These are phyloP conservation scores for Aleiodes sp. DNA, from an alignment of 1,140 invertebrate species.

Conservation along the genomic window DNA sequence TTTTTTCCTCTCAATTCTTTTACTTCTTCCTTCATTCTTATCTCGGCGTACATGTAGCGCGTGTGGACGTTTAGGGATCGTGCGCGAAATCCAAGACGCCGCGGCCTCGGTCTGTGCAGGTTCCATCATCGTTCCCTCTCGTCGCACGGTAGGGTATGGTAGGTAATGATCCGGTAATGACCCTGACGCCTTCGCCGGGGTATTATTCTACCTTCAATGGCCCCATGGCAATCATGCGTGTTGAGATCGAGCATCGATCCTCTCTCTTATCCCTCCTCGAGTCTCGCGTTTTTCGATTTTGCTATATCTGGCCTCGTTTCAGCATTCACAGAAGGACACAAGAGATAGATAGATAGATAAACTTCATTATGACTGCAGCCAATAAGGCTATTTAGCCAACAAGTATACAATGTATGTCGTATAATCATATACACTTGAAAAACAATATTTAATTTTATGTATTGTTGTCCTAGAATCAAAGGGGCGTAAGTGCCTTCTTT, in stretches of 20 bases:
- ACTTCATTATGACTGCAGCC: no score
- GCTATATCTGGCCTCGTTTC: no score
- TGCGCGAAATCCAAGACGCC: background rate
- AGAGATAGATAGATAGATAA: no score
- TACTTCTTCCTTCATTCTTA: background rate
- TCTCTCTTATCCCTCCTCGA: no score
- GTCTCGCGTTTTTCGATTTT: no score
- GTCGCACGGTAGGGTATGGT: conserved; percentile 62
- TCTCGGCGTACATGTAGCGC: conserved; percentile 21
- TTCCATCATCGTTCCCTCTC: conserved; percentile 21
- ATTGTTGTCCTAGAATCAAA: no score
- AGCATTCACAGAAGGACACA: no score
- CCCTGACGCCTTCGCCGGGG: conserved; percentile 51
- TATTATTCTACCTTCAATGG: conserved; percentile 7
- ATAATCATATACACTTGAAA: no score
- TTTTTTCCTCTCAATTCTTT: background rate
- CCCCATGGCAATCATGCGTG: conserved; percentile 13
- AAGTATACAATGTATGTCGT: no score
- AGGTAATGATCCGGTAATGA: conserved; percentile 64
- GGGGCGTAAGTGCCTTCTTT: no score
- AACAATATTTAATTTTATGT: no score
- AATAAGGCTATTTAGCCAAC: no score
- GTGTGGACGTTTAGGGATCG: conserved; percentile 18
- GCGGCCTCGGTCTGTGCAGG: background rate
- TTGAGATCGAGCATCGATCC: conserved; percentile 18